Conservation (phyloP, 2,113 vertebrate genomes). For the Oncorhynchus mykiss region DNA sequence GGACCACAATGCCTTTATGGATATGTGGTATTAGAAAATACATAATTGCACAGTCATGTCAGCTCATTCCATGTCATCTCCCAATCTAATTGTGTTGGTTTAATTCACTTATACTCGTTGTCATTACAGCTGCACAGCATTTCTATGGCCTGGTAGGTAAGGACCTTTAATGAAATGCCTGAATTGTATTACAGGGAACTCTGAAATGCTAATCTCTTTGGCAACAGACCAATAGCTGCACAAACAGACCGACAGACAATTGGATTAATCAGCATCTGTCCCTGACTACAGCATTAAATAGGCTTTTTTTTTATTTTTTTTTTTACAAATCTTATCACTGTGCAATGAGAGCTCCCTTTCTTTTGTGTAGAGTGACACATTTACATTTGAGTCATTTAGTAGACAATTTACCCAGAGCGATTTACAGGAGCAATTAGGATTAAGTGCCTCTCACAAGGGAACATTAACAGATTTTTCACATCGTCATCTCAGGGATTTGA, state of each 20-base stretch:
- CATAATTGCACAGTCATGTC: background rate
- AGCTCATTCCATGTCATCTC: background rate
- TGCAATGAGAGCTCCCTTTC: background rate
- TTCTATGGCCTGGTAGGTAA: background rate
- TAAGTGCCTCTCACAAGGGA: too few species aligned
- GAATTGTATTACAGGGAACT: slow-evolving; percentile 5
- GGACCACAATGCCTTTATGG: background rate
- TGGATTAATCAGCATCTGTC: background rate
- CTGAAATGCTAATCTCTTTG: slow-evolving; percentile 12
- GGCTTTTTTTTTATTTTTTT: background rate
- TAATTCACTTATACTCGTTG: slow-evolving; percentile 3
- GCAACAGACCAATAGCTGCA: slow-evolving; percentile 1
- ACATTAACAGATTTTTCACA: too few species aligned
- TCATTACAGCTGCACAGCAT: slow-evolving; percentile 2
- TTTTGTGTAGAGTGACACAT: too few species aligned
- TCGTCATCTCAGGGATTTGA: too few species aligned
- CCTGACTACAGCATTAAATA: too few species aligned
- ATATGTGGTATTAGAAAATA: too few species aligned
- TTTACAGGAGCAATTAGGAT: too few species aligned
- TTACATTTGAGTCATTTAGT: too few species aligned
- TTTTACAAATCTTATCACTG: background rate
- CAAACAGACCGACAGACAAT: background rate
- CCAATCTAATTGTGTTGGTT: slow-evolving; percentile 22
- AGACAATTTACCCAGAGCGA: too few species aligned
- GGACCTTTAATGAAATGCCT: slow-evolving; percentile 5